Evolutionary conservation across 1,140 invertebrate species (phyloP), one percentile per base, ranked within the genome.

Genomic region (Drosophila lacertosa): DNA sequence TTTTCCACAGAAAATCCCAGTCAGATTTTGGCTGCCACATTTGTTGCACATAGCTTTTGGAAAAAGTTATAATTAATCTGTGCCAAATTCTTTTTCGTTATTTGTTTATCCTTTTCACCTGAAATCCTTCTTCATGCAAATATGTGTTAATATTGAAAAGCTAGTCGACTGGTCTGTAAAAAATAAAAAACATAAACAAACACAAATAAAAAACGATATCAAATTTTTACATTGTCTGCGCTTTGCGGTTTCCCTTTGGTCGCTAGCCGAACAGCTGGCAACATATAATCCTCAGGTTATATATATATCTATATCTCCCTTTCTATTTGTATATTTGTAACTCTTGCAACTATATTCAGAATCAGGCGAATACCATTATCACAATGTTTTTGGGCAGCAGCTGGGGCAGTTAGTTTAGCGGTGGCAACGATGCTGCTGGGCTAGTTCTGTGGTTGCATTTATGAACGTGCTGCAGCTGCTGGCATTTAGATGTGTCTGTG

Each of bases 141-240:
- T 65, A 77, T 55, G 59, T 77, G 74, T 59, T 65, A 77, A 77
- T 77, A 77, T 76, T 64, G 63, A 53, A 77, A 77, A 59, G 62
- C 40, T 44, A 50, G 39, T 53, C 73, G 33, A n/a, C 33, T 68
- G 48, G 29, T 63, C 24, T 40, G 40, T 22, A 11, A 9, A 42
- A 18, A 44, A 22, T 1, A 44, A 9, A 50, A 50, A 44, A 45
- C n/a, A n/a, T n/a, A n/a, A n/a, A n/a, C n/a, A n/a, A n/a, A n/a
- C n/a, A n/a, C n/a, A n/a, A n/a, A n/a, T n/a, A 33, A 66, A 54
- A 37, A 62, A 77, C 59, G 80, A 71, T 60, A 60, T 33, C 55
- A 73, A 81, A 45, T 55, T 55, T 24, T 10, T 45, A 64, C 40
- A 40, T 57, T 71, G 37, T 55, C 22, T 39, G 35, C 16, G 18